These are phyloP conservation scores for Chymomyza amoena DNA, from an alignment of 2,888 invertebrate species.

Conservation along the genomic window DNA sequence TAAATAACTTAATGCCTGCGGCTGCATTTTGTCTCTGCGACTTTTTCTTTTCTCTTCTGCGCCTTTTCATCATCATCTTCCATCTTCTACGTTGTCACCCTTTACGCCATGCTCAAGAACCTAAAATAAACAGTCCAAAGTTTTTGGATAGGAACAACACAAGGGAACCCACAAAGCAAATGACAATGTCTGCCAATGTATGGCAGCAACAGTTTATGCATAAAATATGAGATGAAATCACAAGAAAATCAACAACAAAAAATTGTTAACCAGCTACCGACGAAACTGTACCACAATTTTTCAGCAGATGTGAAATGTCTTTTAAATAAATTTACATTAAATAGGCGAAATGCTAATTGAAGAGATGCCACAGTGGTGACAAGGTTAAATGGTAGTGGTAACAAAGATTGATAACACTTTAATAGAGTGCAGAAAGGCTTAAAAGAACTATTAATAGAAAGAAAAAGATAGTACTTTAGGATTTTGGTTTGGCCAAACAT, in stretches of 20 bases:
- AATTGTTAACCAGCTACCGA: not conserved
- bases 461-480: no score
- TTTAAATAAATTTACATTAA: conserved; percentile 32
- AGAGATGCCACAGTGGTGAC: not conserved
- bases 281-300: not conserved
- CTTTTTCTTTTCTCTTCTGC: conserved; percentile 26
- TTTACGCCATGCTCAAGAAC: conserved; percentile 1
- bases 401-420: no score
- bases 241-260: not conserved
- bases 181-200: not conserved
- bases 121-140: not conserved
- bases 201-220: conserved; percentile 58
- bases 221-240: conserved; percentile 50
- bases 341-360: not conserved
- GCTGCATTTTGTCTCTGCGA: conserved; percentile 46
- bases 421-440: no score
- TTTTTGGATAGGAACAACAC: not conserved
- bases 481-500: no score
- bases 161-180: not conserved
- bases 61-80: not conserved
- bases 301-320: not conserved
- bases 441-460: no score
- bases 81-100: conserved; percentile 5
- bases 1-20: conserved; percentile 32
- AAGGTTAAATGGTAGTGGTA: no score